phyloP scores from a whole-genome alignment of 64 coral and sea anemone species.

The Trachythela sp. region DNA sequence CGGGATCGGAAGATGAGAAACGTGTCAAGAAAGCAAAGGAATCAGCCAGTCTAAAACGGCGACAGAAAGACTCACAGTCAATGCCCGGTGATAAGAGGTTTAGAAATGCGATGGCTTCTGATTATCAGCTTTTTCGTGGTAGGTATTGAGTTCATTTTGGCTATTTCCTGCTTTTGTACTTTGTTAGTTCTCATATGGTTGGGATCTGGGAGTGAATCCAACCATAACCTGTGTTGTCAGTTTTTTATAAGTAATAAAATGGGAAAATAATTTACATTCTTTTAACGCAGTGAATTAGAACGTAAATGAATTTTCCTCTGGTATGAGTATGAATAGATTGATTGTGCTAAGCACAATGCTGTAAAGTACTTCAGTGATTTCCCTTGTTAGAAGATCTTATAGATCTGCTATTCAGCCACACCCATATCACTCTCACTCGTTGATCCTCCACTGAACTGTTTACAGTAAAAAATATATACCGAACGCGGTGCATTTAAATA shows the following conservation, averaged over 20 bases:
- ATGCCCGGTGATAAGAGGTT: not conserved
- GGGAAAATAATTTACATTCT: not conserved
- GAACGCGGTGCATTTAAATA: not conserved
- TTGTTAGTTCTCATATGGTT: not conserved
- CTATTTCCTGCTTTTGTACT: not conserved
- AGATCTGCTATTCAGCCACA: no score
- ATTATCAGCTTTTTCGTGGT: not conserved
- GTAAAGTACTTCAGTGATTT: not conserved
- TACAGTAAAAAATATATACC: not conserved
- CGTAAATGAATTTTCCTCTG: not conserved
- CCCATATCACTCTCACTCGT: no score
- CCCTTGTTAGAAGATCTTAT: not conserved
- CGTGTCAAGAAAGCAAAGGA: not conserved
- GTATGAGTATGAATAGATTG: not conserved
- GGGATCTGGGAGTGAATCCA: not conserved
- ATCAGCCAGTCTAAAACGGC: no score
- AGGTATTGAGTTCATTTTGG: not conserved
- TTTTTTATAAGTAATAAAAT: not conserved
- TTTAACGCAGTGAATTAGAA: not conserved
- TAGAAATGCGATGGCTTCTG: not conserved
- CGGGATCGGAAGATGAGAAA: not conserved
- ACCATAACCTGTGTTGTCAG: not conserved
- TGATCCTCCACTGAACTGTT: slow-evolving; percentile 22
- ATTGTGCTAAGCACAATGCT: not conserved
- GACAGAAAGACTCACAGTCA: not conserved